These are phyloP conservation scores for Turnix velox DNA, from an alignment of 2,113 vertebrate species.

Conservation along the genomic window DNA sequence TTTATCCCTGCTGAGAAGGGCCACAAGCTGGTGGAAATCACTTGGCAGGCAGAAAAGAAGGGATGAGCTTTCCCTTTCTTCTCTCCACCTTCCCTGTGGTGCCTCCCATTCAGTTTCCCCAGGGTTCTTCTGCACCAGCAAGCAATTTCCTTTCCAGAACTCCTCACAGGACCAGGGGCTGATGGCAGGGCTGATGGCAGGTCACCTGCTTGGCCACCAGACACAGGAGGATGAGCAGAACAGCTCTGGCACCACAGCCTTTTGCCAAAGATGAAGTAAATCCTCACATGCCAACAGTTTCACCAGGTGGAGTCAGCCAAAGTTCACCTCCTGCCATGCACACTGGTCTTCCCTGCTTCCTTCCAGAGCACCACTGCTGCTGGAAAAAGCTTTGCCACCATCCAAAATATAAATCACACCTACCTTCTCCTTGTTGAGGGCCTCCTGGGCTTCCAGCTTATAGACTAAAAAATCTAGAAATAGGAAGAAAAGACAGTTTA, in stretches of 20 bases:
- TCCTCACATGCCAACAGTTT: not conserved
- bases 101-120: not conserved
- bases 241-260: not conserved
- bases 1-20: not conserved
- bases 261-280: not conserved
- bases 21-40: not conserved
- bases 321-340: not conserved
- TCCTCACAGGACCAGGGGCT: not conserved
- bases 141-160: not conserved
- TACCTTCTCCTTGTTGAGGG: conserved; percentile 76
- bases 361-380: not conserved
- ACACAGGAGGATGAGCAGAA: not conserved
- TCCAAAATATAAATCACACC: not conserved
- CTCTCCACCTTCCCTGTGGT: not conserved
- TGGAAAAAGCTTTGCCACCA: too few species aligned
- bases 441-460: conserved; percentile 75
- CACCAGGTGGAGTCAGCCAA: not conserved
- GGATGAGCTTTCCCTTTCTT: not conserved
- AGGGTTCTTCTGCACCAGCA: not conserved
- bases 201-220: not conserved
- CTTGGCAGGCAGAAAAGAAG: not conserved
- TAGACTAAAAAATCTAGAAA: conserved; percentile 72
- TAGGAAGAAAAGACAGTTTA: not conserved
- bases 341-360: not conserved
- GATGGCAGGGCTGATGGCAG: too few species aligned